phyloP scores from a whole-genome alignment of 2,888 invertebrate species.

The Morpho helenor region DNA sequence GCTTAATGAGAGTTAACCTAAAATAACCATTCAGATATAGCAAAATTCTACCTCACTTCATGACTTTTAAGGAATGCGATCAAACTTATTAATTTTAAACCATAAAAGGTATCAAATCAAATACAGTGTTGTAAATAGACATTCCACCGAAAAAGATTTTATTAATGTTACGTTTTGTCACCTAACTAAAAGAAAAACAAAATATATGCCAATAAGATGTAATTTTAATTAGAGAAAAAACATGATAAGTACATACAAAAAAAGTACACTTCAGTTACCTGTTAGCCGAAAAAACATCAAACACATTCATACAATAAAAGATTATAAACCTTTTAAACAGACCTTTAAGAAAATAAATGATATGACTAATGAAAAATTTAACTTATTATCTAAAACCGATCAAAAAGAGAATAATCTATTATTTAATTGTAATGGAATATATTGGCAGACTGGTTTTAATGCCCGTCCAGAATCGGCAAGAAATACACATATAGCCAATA shows the following conservation, averaged over 20 bases:
- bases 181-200: slow-evolving; percentile 43
- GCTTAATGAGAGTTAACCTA: too few relatives aligned
- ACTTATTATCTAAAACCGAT: slow-evolving; percentile 18
- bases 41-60: too few relatives aligned
- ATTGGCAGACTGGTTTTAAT: slow-evolving; percentile 40
- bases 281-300: slow-evolving; percentile 33
- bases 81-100: too few relatives aligned
- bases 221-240: slow-evolving; percentile 57
- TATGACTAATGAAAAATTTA: background rate
- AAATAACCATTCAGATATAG: too few relatives aligned
- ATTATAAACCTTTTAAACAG: slow-evolving; percentile 31
- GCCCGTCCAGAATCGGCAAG: slow-evolving; percentile 14
- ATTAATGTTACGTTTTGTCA: too few relatives aligned
- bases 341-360: slow-evolving; percentile 4
- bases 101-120: too few relatives aligned
- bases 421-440: slow-evolving; percentile 39
- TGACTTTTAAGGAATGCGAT: too few relatives aligned
- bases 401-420: slow-evolving; percentile 32
- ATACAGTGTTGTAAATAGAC: too few relatives aligned
- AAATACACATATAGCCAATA: slow-evolving; percentile 9
- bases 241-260: slow-evolving; percentile 67
- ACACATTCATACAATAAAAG: slow-evolving; percentile 26
- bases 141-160: too few relatives aligned
- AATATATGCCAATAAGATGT: slow-evolving; percentile 55
- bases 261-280: slow-evolving; percentile 47